A percentile compares a stretch with the other conserved stretches of the same genome.
Conservation (phyloP, 2,888 invertebrate species). For the Drosophila phalerata region DNA sequence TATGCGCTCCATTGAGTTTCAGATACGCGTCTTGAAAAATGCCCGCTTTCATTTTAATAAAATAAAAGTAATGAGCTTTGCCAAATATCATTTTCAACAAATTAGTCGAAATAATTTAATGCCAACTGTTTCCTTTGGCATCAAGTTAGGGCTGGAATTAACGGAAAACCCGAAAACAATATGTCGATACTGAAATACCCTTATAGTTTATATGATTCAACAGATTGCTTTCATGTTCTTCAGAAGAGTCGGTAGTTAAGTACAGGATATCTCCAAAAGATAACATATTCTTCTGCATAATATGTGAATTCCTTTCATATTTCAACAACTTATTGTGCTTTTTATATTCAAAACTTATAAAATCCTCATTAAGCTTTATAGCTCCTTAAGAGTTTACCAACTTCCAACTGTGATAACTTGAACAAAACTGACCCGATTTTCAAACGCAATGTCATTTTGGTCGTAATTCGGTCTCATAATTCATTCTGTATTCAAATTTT, state of each 20-base stretch:
- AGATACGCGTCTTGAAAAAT: constrained; percentile 28
- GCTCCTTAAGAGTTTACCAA: too few species aligned
- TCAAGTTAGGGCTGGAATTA: neutral
- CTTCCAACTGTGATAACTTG: too few species aligned
- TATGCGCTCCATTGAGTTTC: constrained; percentile 48
- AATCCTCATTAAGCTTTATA: too few species aligned
- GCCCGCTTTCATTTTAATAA: constrained; percentile 38
- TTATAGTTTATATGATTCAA: neutral
- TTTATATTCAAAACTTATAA: too few species aligned
- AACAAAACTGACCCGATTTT: too few species aligned
- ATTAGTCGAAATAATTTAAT: constrained; percentile 41
- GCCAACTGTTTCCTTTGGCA: constrained; percentile 15
- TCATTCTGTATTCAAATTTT: too few species aligned
- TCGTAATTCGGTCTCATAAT: too few species aligned
- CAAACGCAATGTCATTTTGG: too few species aligned
- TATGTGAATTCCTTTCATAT: too few species aligned
- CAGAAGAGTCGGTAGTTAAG: neutral
- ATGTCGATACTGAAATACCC: constrained; percentile 3
- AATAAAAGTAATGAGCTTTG: constrained; percentile 47
- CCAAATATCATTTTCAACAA: constrained; percentile 38
- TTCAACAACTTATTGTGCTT: too few species aligned
- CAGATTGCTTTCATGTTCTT: neutral
- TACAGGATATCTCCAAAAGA: neutral
- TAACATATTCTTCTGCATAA: too few species aligned
- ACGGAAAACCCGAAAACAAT: neutral